Base-by-base conservation (phyloP, 1,140 invertebrate genomes). In the Eupeodes corollae region DNA sequence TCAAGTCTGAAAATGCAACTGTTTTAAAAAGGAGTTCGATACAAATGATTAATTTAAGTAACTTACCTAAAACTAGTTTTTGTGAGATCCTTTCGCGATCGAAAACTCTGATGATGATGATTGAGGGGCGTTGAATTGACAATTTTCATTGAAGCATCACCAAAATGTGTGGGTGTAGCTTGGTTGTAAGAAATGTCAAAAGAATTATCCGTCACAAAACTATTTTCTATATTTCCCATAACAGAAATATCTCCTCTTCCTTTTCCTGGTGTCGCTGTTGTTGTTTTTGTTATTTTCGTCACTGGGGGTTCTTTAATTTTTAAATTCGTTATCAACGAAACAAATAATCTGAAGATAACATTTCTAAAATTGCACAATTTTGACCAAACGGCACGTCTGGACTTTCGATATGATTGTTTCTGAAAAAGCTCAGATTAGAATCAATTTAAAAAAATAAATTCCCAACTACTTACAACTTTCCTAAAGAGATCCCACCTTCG, bases 341-440 rank as follows among this genome's bases (percentile, higher is more conserved):
- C 50, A 1, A 66, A 18, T 21, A 51, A 63, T 39, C 55, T 59
- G 31, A 53, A 56, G 12, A 58, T 55, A 9, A 47, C 19, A 26
- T 50, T 47, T 51, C 53, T 63, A 16, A 61, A 51, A 66, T 64
- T 64, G 55, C 56, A 61, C 51, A 67, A 48, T 62, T 60, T 64
- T 8, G 52, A 50, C 57, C 53, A 63, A 5, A 56, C 47, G 37
- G 50, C 33, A n/a, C 56, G 60, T 6, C 60, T 52, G 2, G 61
- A 56, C 34, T 56, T 50, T 15, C 61, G 51, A 41, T 65, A 52
- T 15, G 33, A 31, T 32, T 47, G 47, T 44, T 44, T 48, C 47
- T 49, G 16, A 39, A 47, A 39, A 46, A 5, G 30, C 21, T 56
- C 38, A 33, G 32, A 31, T 49, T 32, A 38, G 15, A 15, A 35